Conservation (phyloP, 1,140 invertebrate species). For the Danaus plexippus region DNA sequence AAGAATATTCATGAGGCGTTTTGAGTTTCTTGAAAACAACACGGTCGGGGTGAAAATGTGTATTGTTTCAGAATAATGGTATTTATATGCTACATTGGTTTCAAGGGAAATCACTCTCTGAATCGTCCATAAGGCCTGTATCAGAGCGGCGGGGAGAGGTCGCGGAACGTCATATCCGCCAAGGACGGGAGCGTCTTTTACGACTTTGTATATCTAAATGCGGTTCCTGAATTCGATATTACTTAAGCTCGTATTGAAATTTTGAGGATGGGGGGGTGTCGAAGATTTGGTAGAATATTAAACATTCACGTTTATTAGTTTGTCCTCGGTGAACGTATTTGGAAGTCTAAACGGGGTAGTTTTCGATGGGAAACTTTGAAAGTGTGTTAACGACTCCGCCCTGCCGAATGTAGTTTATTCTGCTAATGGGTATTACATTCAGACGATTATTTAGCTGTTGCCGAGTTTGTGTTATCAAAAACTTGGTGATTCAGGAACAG, state of each 20-base stretch:
- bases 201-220: conserved; percentile 30
- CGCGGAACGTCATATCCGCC: conserved; percentile 28
- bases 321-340: conserved; percentile 61
- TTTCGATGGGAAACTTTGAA: conserved; percentile 60
- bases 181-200: conserved; percentile 24
- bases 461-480: conserved; percentile 29
- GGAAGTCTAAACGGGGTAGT: conserved; percentile 63
- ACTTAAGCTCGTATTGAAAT: conserved; percentile 67
- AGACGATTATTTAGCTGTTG: conserved; percentile 41
- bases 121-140: conserved; percentile 62
- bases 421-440: conserved; percentile 58
- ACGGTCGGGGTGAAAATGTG: conserved; percentile 51
- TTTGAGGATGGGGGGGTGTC: conserved; percentile 35
- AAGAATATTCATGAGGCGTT: conserved; percentile 46
- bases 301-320: conserved; percentile 71
- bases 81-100: conserved; percentile 71
- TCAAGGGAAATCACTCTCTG: conserved; percentile 69
- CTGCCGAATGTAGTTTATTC: conserved; percentile 52
- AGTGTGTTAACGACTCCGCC: conserved; percentile 66
- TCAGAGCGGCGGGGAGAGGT: conserved; percentile 17
- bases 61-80: conserved; percentile 70
- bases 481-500: conserved; percentile 15
- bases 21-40: conserved; percentile 49
- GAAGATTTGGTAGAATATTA: conserved; percentile 68
- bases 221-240: conserved; percentile 52